These are phyloP conservation scores for Philypnodon macrostomus DNA, from an alignment of 2,797 vertebrate species.

Conservation along the genomic window DNA sequence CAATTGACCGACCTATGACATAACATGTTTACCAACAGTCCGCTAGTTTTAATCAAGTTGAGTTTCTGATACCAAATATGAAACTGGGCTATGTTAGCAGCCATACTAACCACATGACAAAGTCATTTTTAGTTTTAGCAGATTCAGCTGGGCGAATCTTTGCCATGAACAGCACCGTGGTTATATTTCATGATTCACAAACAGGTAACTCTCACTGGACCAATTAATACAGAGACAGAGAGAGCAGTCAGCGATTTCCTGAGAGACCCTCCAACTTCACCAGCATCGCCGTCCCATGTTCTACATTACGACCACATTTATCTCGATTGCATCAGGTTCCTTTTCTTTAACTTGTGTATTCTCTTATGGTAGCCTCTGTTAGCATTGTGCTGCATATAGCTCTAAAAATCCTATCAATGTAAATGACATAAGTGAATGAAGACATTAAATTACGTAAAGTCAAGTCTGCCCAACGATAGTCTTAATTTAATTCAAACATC, in stretches of 20 bases:
- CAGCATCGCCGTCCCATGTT: conserved; percentile 72
- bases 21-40: too few relatives aligned
- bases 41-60: too few relatives aligned
- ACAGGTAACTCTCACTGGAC: conserved; percentile 77
- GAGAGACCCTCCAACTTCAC: conserved; percentile 76
- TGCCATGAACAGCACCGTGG: conserved; percentile 60
- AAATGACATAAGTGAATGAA: conserved; percentile 38
- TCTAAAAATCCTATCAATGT: conserved; percentile 29
- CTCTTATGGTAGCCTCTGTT: conserved; percentile 39
- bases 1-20: too few relatives aligned
- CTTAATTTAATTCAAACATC: conserved; percentile 1
- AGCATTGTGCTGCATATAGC: conserved; percentile 56
- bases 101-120: conserved; percentile 19
- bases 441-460: conserved; percentile 3
- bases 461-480: neutral
- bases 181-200: conserved; percentile 72
- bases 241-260: conserved; percentile 81
- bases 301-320: conserved; percentile 78
- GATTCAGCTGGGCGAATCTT: conserved; percentile 31
- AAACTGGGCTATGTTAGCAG: neutral
- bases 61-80: too few relatives aligned
- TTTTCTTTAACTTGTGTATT: conserved; percentile 63
- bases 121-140: conserved; percentile 25
- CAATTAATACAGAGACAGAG: conserved; percentile 78
- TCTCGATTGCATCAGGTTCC: conserved; percentile 81